Conservation (phyloP, 2,888 invertebrate genomes). For the Esperia sulphurella region DNA sequence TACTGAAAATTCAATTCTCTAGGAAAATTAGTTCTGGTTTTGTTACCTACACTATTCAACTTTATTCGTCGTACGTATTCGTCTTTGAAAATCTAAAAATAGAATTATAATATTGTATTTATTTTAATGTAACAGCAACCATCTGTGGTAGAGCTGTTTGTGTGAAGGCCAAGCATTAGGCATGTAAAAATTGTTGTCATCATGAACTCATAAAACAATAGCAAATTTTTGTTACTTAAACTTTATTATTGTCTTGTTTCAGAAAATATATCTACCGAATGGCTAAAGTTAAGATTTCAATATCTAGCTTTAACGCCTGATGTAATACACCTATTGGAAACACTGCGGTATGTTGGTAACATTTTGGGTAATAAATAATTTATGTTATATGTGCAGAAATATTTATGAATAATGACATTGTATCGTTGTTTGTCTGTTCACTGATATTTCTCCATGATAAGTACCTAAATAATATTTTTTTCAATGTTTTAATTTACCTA, state of each 20-base stretch:
- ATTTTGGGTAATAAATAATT: slow-evolving; percentile 27
- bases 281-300: slow-evolving; percentile 89
- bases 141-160: too few relatives aligned
- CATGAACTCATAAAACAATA: too few relatives aligned
- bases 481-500: slow-evolving; percentile 27
- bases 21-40: too few relatives aligned
- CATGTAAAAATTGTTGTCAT: too few relatives aligned
- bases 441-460: slow-evolving; percentile 68
- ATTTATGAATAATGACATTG: slow-evolving; percentile 31
- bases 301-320: slow-evolving; percentile 85
- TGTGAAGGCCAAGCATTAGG: too few relatives aligned
- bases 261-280: slow-evolving; percentile 86
- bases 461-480: slow-evolving; percentile 25
- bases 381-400: slow-evolving; percentile 67
- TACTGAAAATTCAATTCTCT: too few relatives aligned
- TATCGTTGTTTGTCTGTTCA: slow-evolving; percentile 15
- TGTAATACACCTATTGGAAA: slow-evolving; percentile 83
- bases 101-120: too few relatives aligned
- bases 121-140: too few relatives aligned
- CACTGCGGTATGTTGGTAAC: slow-evolving; percentile 76
- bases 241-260: slow-evolving; percentile 31
- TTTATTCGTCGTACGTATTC: too few relatives aligned
- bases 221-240: not conserved
- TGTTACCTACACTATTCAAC: too few relatives aligned
- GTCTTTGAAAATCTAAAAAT: too few relatives aligned